Conservation (phyloP, 2,113 vertebrate genomes). For the Rhodinocichla rosea region DNA sequence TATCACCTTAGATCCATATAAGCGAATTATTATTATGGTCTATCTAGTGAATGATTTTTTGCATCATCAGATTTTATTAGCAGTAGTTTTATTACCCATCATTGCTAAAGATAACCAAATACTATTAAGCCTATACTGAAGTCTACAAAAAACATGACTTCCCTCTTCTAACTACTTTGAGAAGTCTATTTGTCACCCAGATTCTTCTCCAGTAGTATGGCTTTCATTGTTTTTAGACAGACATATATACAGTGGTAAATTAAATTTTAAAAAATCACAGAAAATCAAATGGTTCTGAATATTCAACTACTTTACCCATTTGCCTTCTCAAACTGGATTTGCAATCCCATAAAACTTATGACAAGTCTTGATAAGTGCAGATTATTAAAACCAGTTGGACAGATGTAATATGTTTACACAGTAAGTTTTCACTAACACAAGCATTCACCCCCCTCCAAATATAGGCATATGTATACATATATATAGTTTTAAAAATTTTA, state of each 20-base stretch:
- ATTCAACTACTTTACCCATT: background rate
- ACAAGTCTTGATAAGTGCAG: background rate
- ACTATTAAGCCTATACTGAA: background rate
- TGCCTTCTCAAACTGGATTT: background rate
- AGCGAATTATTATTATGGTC: background rate
- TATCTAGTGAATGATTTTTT: background rate
- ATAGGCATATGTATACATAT: no score
- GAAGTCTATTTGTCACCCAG: background rate
- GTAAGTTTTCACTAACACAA: background rate
- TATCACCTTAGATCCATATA: background rate
- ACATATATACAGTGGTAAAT: background rate
- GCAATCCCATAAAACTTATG: background rate
- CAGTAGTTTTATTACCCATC: background rate
- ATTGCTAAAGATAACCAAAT: background rate
- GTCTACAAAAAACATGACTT: background rate
- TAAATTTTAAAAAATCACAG: background rate
- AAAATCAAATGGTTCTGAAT: background rate
- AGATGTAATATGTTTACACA: background rate
- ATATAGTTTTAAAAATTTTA: background rate
- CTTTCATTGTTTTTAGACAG: background rate
- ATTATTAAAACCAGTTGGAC: background rate
- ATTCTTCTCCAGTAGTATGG: background rate
- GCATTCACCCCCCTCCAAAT: rapidly evolving
- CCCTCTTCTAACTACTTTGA: background rate
- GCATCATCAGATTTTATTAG: background rate